These are phyloP conservation scores for Latrodectus hesperus DNA, from an alignment of 2,888 invertebrate species.

Conservation along the genomic window DNA sequence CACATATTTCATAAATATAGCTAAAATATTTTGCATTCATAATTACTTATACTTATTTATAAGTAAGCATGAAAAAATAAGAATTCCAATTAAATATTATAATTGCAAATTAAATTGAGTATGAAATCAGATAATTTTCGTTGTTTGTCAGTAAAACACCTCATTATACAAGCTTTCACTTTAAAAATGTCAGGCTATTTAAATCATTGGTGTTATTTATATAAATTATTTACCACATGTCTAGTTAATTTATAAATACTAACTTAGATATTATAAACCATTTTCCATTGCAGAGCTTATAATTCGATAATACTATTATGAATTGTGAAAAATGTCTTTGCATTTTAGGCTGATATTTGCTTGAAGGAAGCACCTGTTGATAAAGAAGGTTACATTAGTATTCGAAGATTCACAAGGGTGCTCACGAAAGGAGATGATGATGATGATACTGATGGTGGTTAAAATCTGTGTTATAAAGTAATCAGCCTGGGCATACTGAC, in stretches of 20 bases:
- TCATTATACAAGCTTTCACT: too few species aligned
- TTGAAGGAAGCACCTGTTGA: constrained; percentile 65
- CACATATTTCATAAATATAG: too few species aligned
- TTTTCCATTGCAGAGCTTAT: neutral
- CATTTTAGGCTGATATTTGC: constrained; percentile 61
- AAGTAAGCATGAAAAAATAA: too few species aligned
- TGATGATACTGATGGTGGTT: constrained; percentile 61
- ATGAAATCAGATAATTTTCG: too few species aligned
- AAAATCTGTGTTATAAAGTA: constrained; percentile 9
- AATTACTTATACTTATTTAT: too few species aligned
- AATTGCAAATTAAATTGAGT: too few species aligned
- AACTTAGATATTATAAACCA: neutral
- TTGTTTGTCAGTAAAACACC: too few species aligned
- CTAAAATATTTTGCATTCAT: too few species aligned
- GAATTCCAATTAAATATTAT: too few species aligned
- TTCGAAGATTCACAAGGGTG: constrained; percentile 59
- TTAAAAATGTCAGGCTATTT: too few species aligned
- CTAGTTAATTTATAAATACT: neutral
- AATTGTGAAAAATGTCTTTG: neutral
- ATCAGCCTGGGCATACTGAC: neutral
- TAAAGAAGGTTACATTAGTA: constrained; percentile 67
- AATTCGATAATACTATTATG: neutral
- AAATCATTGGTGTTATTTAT: neutral
- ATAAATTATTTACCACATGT: neutral
- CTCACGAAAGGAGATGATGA: constrained; percentile 67